These are phyloP conservation scores for Rhingia rostrata DNA, from an alignment of 2,888 invertebrate genomes.

Conservation along the genomic window DNA sequence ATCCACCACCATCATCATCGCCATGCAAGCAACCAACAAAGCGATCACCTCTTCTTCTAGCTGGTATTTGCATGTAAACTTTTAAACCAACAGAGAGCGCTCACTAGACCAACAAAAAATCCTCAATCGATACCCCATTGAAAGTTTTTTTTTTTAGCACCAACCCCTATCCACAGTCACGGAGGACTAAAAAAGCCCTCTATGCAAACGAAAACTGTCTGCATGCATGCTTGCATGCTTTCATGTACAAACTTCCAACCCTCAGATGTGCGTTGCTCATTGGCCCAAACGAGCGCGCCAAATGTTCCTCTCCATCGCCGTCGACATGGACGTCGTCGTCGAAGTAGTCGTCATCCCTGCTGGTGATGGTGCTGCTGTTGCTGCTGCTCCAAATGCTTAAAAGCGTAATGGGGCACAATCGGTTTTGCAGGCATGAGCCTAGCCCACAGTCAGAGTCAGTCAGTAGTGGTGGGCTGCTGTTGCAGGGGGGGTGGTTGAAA, in stretches of 20 bases:
- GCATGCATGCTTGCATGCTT: constrained; percentile 73
- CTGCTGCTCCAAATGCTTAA: constrained; percentile 69
- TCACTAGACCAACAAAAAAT: constrained; percentile 41
- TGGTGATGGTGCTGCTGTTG: constrained; percentile 26
- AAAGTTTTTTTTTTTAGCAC: constrained; percentile 53
- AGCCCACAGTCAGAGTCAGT: constrained; percentile 47
- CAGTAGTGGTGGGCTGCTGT: constrained; percentile 20
- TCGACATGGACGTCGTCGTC: no score
- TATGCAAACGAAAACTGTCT: constrained; percentile 73
- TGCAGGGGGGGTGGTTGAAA: constrained; percentile 39
- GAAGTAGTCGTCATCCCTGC: neutral
- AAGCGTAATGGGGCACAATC: constrained; percentile 72
- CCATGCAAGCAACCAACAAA: constrained; percentile 20
- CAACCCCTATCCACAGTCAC: constrained; percentile 28
- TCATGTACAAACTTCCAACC: constrained; percentile 48
- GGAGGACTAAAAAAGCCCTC: constrained; percentile 62
- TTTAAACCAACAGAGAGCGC: constrained; percentile 65
- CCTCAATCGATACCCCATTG: constrained; percentile 72
- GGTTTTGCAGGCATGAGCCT: constrained; percentile 67
- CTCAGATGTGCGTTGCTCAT: constrained; percentile 64
- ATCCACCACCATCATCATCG: constrained; percentile 56
- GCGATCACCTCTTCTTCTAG: constrained; percentile 1
- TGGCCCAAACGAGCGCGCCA: constrained; percentile 72
- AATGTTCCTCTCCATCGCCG: constrained; percentile 51
- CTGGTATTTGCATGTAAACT: constrained; percentile 72